phyloP scores from a whole-genome alignment of 2,113 vertebrate genomes.

The Pimephales promelas region DNA sequence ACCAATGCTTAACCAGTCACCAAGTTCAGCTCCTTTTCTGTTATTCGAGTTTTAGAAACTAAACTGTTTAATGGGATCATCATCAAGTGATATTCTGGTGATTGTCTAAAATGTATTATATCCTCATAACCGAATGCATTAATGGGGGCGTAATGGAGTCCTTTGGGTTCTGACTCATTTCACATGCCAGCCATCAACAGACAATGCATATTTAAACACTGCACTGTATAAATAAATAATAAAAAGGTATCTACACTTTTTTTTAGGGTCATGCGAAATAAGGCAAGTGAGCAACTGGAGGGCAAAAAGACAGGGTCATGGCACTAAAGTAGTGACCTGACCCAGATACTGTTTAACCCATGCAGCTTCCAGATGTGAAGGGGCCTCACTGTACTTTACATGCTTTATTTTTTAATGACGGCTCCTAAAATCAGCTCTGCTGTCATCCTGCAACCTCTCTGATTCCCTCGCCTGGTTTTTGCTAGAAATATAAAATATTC shows the following conservation, averaged over 20 bases:
- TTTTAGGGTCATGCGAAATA: constrained; percentile 43
- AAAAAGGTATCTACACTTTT: not conserved
- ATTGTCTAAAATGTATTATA: not conserved
- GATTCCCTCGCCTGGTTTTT: constrained; percentile 43
- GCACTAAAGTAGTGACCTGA: constrained; percentile 73
- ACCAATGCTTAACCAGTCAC: not conserved
- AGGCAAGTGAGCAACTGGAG: constrained; percentile 58
- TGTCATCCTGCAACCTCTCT: not conserved
- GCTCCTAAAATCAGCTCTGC: constrained; percentile 66
- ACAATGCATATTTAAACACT: not conserved
- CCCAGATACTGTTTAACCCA: constrained; percentile 75
- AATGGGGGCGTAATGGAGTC: not conserved
- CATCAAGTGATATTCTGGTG: not conserved
- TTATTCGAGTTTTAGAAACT: not conserved
- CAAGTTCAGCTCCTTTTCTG: not conserved
- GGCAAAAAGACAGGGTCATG: constrained; percentile 64
- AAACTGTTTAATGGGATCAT: not conserved
- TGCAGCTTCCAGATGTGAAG: constrained; percentile 79
- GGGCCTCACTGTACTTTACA: constrained; percentile 65
- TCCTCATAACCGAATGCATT: not conserved
- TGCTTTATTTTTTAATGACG: constrained; percentile 71
- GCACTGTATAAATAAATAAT: not conserved
- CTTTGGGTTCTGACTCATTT: constrained; percentile 5
- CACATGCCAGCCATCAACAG: not conserved
- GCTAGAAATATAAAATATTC: not conserved